Conservation (phyloP, 2,797 vertebrate genomes). For the Halcyon badia region DNA sequence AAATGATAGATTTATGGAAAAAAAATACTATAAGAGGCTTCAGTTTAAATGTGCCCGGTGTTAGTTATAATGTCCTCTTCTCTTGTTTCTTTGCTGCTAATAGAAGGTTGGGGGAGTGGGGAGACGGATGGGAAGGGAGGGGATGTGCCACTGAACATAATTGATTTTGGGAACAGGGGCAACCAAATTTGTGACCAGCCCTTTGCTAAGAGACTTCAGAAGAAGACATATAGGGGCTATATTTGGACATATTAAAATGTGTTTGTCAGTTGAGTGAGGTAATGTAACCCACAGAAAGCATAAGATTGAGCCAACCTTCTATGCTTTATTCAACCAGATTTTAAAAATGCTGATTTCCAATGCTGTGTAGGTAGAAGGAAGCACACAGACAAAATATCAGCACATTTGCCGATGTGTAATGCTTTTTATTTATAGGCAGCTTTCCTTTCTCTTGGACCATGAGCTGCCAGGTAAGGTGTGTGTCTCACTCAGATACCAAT, state of each 20-base stretch:
- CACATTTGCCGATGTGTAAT: background rate
- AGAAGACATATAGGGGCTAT: background rate
- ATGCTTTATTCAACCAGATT: background rate
- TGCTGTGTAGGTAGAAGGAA: background rate
- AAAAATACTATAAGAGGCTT: background rate
- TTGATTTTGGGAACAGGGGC: background rate
- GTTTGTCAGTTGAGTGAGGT: slow-evolving; percentile 43
- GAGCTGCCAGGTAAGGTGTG: background rate
- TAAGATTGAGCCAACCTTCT: slow-evolving; percentile 20
- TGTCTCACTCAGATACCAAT: background rate
- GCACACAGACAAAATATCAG: background rate
- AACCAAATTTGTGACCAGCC: slow-evolving; percentile 18
- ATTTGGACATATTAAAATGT: slow-evolving; percentile 37
- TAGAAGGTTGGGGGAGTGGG: background rate
- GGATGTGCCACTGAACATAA: background rate
- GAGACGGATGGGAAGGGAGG: background rate
- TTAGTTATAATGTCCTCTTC: background rate
- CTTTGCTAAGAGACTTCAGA: slow-evolving; percentile 29
- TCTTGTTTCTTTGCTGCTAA: background rate
- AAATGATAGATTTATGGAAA: background rate
- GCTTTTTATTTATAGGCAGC: background rate
- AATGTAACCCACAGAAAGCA: slow-evolving; percentile 21
- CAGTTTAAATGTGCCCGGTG: background rate
- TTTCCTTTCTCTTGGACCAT: background rate
- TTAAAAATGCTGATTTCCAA: background rate